These are phyloP conservation scores for Halisarca cf. caerulea DNA, from an alignment of 37 sponge, comb jelly and placozoan genomes.

Conservation along the genomic window DNA sequence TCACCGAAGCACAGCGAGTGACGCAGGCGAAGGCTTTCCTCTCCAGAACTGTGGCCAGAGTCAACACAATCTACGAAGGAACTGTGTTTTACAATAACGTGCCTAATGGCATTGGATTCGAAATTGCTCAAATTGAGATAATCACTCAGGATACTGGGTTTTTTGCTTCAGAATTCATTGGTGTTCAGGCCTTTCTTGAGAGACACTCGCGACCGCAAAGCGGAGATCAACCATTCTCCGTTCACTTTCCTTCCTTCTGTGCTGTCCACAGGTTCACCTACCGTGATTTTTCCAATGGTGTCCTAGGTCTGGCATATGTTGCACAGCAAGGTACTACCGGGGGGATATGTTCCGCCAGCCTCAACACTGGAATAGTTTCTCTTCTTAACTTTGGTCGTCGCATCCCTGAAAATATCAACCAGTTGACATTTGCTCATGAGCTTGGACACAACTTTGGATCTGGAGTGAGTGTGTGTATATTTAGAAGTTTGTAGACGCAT, in stretches of 20 bases:
- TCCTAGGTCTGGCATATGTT: conserved; percentile 89
- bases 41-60: background rate
- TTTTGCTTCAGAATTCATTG: conserved; percentile 48
- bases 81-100: conserved; percentile 36
- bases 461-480: conserved; percentile 46
- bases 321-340: conserved; percentile 36
- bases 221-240: no score
- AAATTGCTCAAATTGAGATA: conserved; percentile 22
- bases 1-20: background rate
- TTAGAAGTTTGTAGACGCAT: no score
- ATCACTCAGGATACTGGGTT: background rate
- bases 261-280: conserved; percentile 81
- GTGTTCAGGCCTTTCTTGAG: conserved; percentile 77
- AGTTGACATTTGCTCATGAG: conserved; percentile 92
- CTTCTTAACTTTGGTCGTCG: conserved; percentile 71
- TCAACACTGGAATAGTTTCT: conserved; percentile 94
- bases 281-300: conserved; percentile 90
- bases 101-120: conserved; percentile 48
- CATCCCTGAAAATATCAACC: conserved; percentile 50
- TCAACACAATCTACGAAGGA: conserved; percentile 15
- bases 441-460: conserved; percentile 97
- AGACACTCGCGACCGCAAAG: conserved; percentile 33
- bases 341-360: conserved; percentile 38
- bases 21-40: conserved; percentile 24
- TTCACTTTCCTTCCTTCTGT: conserved; percentile 55